Conservation (phyloP, 2,113 vertebrate genomes). For the Pomatostomus ruficeps region DNA sequence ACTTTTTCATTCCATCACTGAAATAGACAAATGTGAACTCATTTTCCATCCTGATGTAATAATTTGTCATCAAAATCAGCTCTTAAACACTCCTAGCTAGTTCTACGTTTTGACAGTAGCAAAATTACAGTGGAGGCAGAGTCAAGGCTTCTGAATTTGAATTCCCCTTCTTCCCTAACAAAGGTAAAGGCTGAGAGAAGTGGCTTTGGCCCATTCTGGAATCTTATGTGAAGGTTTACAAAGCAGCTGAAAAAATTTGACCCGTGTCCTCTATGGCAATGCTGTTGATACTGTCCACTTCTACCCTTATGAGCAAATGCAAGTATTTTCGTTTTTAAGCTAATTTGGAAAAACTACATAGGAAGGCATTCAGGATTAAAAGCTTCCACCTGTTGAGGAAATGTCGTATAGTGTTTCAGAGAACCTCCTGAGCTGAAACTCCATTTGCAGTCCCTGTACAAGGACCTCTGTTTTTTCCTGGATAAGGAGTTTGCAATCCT, state of each 20-base stretch:
- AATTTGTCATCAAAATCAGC: conserved; percentile 34
- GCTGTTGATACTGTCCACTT: background rate
- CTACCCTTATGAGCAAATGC: background rate
- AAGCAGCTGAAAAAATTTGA: background rate
- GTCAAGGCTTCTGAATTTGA: background rate
- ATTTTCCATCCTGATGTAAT: conserved; percentile 25
- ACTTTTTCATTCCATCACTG: conserved; percentile 27
- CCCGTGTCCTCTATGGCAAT: background rate
- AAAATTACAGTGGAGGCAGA: background rate
- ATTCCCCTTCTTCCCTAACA: background rate
- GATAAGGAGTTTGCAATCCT: background rate
- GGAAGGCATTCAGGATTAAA: background rate
- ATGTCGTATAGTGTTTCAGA: background rate
- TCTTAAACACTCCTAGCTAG: background rate
- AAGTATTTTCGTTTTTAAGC: background rate
- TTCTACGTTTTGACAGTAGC: background rate
- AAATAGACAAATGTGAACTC: conserved; percentile 15
- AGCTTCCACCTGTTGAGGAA: background rate
- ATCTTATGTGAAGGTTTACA: background rate
- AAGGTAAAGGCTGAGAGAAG: background rate
- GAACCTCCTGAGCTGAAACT: background rate
- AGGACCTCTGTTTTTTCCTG: background rate
- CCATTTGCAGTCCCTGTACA: background rate
- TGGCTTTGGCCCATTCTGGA: background rate
- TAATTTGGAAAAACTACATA: background rate